phyloP scores from a whole-genome alignment of 2,113 vertebrate species.

The Garra rufa region DNA sequence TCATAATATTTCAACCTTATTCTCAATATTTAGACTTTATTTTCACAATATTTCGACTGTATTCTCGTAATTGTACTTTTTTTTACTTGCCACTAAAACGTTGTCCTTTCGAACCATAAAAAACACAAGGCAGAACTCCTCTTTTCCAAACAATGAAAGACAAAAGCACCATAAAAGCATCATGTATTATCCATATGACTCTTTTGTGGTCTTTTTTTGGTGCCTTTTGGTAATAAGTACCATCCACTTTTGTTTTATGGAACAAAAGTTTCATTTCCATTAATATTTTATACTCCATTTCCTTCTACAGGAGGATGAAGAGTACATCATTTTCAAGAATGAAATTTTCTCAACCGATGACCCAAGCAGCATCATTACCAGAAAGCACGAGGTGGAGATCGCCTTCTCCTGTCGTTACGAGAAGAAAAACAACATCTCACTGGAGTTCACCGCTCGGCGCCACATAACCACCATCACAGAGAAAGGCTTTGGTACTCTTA shows the following conservation, averaged over 20 bases:
- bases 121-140: neutral
- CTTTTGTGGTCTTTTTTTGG: neutral
- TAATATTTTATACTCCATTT: neutral
- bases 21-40: no score
- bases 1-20: no score
- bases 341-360: constrained; percentile 65
- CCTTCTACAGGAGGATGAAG: constrained; percentile 65
- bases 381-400: constrained; percentile 66
- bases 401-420: constrained; percentile 73
- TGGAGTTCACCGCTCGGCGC: constrained; percentile 64
- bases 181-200: neutral
- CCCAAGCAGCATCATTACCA: constrained; percentile 58
- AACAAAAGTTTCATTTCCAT: neutral
- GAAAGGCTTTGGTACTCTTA: constrained; percentile 72
- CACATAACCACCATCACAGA: constrained; percentile 62
- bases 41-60: no score
- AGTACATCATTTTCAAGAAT: constrained; percentile 72
- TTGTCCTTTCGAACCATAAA: no score
- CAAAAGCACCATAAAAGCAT: neutral
- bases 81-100: no score
- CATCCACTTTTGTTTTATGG: neutral
- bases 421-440: constrained; percentile 65
- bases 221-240: neutral
- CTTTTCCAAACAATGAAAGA: neutral
- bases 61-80: no score